Conservation (phyloP, 2,888 invertebrate species). For the Andrena camellia region DNA sequence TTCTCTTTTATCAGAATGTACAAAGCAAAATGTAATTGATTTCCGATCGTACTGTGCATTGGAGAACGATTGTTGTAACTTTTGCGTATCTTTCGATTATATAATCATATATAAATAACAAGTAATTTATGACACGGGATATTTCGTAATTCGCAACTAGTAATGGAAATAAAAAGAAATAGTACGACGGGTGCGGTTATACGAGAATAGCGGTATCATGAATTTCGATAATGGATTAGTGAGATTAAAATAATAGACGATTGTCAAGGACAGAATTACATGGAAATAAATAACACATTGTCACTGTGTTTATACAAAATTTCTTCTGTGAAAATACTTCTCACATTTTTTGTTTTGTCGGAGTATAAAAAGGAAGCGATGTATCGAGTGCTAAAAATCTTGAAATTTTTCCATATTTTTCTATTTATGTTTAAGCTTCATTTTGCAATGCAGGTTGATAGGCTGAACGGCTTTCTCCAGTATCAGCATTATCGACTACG, state of each 20-base stretch:
- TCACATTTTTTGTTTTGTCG: conserved; percentile 16
- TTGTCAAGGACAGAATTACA: conserved; percentile 53
- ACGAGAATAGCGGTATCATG: conserved; percentile 51
- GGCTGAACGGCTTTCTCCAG: conserved; percentile 83
- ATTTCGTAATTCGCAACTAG: conserved; percentile 36
- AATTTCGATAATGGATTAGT: conserved; percentile 63
- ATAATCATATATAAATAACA: conserved; percentile 45
- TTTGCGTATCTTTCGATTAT: conserved; percentile 39
- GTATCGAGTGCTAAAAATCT: neutral
- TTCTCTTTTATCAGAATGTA: conserved; percentile 54
- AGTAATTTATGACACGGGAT: conserved; percentile 47
- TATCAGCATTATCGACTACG: conserved; percentile 87
- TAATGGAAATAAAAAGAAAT: conserved; percentile 10
- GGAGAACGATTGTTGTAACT: conserved; percentile 43
- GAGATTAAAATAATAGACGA: conserved; percentile 58
- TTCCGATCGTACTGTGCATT: conserved; percentile 43
- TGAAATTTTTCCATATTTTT: conserved; percentile 5
- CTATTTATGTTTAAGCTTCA: conserved; percentile 83
- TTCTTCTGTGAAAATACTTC: conserved; percentile 38
- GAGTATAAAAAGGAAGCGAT: conserved; percentile 32
- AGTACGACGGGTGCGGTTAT: conserved; percentile 19
- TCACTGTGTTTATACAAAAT: conserved; percentile 64
- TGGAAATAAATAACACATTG: conserved; percentile 57
- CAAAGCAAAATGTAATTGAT: conserved; percentile 52
- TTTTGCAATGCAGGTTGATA: conserved; percentile 87